Evolutionary conservation across 2,888 invertebrate species (phyloP), one percentile per base, ranked within the genome.

Genomic region (Stenotaenia linearis): DNA sequence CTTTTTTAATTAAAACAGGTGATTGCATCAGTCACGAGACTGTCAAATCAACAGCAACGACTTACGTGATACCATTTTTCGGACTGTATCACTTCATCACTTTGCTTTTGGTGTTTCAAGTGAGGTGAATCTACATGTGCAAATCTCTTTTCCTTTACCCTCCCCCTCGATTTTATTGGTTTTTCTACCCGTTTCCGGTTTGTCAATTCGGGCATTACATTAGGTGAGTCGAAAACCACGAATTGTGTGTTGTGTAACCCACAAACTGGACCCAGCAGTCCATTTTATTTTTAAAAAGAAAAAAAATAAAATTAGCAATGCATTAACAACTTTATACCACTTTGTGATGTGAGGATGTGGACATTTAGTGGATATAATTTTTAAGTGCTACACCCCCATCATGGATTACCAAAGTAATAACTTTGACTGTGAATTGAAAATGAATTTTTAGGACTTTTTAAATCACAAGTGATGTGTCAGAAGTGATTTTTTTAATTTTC

Each of bases 241-340:
- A 2, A 56, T 1, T 21, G 69, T 69, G 50, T 50, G 50, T 50
- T 15, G 15, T 69, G 69, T 69, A 28, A 69, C 28, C 69, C 69
- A 69, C 69, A 10, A 69, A 69, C 69, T 69, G 23, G 28, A 69
- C 69, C 25, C n/a, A 28, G 2, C 4, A 28, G 25, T 69, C 25
- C 25, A 69, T 25, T 69, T 69, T 69, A 69, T 28, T 69, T 50
- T 50, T 50, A 50, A n/a, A 50, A 50, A 7, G 18, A 50, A 50
- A 50, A 45, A 61, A 28, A 69, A 69, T 1, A 10, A 69, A 69
- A 69, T 69, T 69, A 69, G 69, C 69, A 69, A 69, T 69, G 69
- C 69, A 69, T 69, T 69, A 28, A 56, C 56, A 56, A 69, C 69
- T 69, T 69, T 69, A 69, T 69, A 69, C 69, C 69, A 69, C 69